These are phyloP conservation scores for Pseudochaenichthys georgianus DNA, from an alignment of 2,797 vertebrate species.

Conservation along the genomic window DNA sequence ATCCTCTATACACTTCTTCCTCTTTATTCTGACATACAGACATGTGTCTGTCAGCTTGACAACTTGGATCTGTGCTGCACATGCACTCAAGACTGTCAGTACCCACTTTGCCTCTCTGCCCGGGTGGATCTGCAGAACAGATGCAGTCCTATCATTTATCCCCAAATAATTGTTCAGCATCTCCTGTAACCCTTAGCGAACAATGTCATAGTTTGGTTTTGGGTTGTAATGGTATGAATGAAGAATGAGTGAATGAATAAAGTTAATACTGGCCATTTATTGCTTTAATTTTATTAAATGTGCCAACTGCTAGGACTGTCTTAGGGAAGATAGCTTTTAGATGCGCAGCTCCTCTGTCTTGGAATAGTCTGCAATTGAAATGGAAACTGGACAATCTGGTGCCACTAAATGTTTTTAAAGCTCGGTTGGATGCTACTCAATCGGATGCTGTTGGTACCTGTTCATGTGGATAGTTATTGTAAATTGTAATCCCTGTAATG, in stretches of 20 bases:
- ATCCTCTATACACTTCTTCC: neutral
- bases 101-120: slow-evolving; percentile 39
- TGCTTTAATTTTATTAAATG: no score
- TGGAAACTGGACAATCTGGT: no score
- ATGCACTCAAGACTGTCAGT: slow-evolving; percentile 53
- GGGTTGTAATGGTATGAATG: neutral
- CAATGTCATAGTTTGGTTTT: neutral
- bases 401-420: no score
- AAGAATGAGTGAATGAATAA: slow-evolving; percentile 7
- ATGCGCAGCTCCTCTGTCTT: no score
- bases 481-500: no score
- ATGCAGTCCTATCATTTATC: slow-evolving; percentile 41
- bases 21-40: slow-evolving; percentile 1
- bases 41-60: slow-evolving; percentile 50
- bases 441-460: no score
- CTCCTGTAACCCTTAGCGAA: neutral
- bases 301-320: no score
- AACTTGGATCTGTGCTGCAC: slow-evolving; percentile 37
- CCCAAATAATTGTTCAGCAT: slow-evolving; percentile 12
- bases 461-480: no score
- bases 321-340: no score
- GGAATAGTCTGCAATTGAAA: no score
- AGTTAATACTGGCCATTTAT: neutral
- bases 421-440: no score
- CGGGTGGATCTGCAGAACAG: slow-evolving; percentile 45